These are phyloP conservation scores for Triops cancriformis DNA, from an alignment of 1,140 invertebrate genomes.

Conservation along the genomic window DNA sequence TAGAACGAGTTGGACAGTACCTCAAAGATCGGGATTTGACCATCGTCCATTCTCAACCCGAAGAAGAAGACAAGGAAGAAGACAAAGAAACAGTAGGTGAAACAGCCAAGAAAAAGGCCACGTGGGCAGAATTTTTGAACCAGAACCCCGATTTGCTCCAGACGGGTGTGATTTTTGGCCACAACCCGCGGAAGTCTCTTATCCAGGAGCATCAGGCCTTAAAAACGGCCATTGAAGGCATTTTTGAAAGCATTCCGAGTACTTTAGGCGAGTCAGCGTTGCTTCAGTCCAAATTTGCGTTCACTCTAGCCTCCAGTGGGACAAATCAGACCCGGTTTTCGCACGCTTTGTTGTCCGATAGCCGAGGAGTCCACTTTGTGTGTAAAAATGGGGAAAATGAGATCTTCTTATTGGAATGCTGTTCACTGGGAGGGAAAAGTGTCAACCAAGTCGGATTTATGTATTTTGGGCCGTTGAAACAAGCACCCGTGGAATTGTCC, in stretches of 20 bases:
- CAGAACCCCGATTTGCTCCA: slow-evolving; percentile 61
- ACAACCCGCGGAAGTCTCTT: slow-evolving; percentile 66
- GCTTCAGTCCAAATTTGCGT: slow-evolving; percentile 1
- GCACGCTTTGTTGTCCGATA: neutral
- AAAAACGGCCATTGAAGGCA: slow-evolving; percentile 53
- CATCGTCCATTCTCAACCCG: slow-evolving; percentile 49
- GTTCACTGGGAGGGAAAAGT: slow-evolving; percentile 28
- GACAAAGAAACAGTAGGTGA: too few species aligned
- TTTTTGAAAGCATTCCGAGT: slow-evolving; percentile 48
- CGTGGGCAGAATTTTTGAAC: slow-evolving; percentile 69
- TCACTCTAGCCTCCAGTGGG: neutral
- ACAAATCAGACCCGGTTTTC: neutral
- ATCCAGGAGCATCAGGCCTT: slow-evolving; percentile 70
- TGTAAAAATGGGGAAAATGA: slow-evolving; percentile 8
- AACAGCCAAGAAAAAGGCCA: slow-evolving; percentile 35
- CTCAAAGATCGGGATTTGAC: slow-evolving; percentile 57
- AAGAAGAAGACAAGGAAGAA: slow-evolving; percentile 39
- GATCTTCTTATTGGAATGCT: slow-evolving; percentile 20
- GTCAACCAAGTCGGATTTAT: slow-evolving; percentile 30
- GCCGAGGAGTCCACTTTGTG: slow-evolving; percentile 15
- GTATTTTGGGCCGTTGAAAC: slow-evolving; percentile 32
- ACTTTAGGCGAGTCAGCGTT: slow-evolving; percentile 31
- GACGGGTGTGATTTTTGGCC: slow-evolving; percentile 60
- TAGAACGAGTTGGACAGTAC: slow-evolving; percentile 87
- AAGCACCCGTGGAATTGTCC: slow-evolving; percentile 19